A percentile compares a stretch with the other conserved stretches of the same genome.
Evolutionary conservation across 2,797 vertebrate genomes (phyloP).

Genomic region (Pseudochirops corinnae): DNA sequence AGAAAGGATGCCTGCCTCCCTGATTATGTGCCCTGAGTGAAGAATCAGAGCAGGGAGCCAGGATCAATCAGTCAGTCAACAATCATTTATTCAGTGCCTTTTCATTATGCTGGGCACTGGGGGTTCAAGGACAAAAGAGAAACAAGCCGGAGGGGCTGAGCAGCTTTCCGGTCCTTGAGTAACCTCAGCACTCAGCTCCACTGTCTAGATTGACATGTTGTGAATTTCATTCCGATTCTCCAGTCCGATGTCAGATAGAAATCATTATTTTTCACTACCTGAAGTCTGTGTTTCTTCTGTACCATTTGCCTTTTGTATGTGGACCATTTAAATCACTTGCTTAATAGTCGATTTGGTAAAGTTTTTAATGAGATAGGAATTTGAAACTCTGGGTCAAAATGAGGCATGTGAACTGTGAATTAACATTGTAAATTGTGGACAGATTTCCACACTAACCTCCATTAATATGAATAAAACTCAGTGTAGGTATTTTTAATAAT

Average conservation of each 20-base stretch:
- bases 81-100: background rate
- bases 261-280: constrained; percentile 26
- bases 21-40: background rate
- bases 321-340: constrained; percentile 36
- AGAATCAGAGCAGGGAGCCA: background rate
- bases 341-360: constrained; percentile 43
- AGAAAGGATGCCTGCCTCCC: constrained; percentile 12
- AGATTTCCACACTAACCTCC: background rate
- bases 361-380: constrained; percentile 39
- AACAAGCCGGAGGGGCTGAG: background rate
- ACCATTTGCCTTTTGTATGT: constrained; percentile 58
- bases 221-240: background rate
- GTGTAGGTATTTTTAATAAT: constrained; percentile 41
- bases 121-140: background rate
- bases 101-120: background rate
- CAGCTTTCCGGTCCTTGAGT: background rate
- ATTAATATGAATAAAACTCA: constrained; percentile 16
- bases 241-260: constrained; percentile 16
- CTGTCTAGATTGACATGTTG: background rate
- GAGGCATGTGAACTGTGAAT: constrained; percentile 14
- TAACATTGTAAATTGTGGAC: background rate
- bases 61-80: background rate
- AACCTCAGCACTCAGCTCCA: background rate
- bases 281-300: constrained; percentile 52
- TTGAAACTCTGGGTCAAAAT: constrained; percentile 15